Evolutionary conservation across 2,113 vertebrate species (phyloP).

Genomic region (Caranx ignobilis): DNA sequence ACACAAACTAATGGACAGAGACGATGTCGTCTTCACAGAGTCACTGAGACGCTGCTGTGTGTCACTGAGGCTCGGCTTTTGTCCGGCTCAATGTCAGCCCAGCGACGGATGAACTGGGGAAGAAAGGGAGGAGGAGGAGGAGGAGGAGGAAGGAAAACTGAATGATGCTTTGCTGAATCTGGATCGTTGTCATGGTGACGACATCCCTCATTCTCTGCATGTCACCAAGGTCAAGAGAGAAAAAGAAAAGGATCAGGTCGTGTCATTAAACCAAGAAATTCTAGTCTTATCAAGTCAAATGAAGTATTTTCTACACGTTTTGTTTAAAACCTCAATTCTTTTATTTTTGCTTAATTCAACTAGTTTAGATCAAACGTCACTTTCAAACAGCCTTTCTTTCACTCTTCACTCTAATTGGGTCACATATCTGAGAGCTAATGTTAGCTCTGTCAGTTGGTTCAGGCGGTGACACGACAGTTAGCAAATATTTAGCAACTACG

Average conservation of each 20-base stretch:
- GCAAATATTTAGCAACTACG: neutral
- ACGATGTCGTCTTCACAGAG: constrained; percentile 26
- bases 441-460: neutral
- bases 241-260: neutral
- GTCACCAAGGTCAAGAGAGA: constrained; percentile 7
- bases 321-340: no score
- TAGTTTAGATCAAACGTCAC: no score
- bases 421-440: no score
- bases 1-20: constrained; percentile 30
- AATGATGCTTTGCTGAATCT: constrained; percentile 26
- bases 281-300: no score
- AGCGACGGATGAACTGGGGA: constrained; percentile 27
- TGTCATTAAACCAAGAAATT: no score
- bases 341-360: no score
- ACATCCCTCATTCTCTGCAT: neutral
- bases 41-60: constrained; percentile 37
- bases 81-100: constrained; percentile 13
- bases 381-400: no score
- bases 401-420: no score
- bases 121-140: neutral
- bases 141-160: neutral
- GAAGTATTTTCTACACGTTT: no score
- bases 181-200: constrained; percentile 54
- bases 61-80: constrained; percentile 1
- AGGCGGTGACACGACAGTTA: neutral